Conservation (phyloP, 1,140 invertebrate species). For the Drosophila oshimai region DNA sequence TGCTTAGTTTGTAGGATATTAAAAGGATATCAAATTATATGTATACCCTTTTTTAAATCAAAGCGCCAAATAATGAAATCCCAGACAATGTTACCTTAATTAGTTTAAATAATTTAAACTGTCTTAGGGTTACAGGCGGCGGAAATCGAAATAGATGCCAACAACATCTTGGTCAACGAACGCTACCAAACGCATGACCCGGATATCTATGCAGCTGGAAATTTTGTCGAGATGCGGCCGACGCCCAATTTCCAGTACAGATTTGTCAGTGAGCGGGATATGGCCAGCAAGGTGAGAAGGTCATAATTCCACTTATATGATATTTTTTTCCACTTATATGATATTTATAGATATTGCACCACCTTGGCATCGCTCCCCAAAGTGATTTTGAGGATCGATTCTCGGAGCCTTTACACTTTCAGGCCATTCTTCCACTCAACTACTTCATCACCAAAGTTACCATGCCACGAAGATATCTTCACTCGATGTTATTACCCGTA, state of each 20-base stretch:
- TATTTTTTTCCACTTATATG: background rate
- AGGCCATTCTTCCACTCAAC: conserved; percentile 45
- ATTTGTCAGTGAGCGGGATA: conserved; percentile 31
- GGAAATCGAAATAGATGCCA: background rate
- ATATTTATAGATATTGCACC: conserved; percentile 40
- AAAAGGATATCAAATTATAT: too few relatives aligned
- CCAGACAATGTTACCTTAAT: too few relatives aligned
- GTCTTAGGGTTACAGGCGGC: background rate
- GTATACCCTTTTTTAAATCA: too few relatives aligned
- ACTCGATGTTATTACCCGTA: background rate
- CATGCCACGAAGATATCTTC: conserved; percentile 56
- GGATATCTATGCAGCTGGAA: conserved; percentile 61
- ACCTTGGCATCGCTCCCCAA: conserved; percentile 1
- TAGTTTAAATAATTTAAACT: background rate
- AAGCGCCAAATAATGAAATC: too few relatives aligned
- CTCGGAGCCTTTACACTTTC: conserved; percentile 35
- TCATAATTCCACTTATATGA: background rate
- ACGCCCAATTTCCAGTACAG: conserved; percentile 59
- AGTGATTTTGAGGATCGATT: conserved; percentile 38
- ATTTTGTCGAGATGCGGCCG: conserved; percentile 16
- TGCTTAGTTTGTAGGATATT: too few relatives aligned
- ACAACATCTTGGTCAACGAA: conserved; percentile 39
- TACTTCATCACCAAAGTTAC: conserved; percentile 61
- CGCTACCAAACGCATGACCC: conserved; percentile 57
- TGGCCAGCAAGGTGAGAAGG: conserved; percentile 44